These are phyloP conservation scores for Agrotis clavis DNA, from an alignment of 2,888 invertebrate species.

Conservation along the genomic window DNA sequence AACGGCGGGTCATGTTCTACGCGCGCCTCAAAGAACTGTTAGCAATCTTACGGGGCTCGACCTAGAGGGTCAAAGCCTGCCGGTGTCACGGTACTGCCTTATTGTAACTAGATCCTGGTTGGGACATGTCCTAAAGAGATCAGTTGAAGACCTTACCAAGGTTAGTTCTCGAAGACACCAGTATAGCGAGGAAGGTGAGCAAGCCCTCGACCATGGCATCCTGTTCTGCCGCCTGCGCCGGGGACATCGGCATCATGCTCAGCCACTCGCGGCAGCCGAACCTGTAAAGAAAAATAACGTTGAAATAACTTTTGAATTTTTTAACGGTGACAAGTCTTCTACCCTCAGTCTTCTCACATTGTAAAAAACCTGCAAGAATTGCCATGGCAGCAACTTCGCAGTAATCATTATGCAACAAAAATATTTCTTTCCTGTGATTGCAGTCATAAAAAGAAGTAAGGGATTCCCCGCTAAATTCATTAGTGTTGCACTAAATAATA, in stretches of 20 bases:
- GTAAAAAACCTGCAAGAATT: neutral
- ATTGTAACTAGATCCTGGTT: too few species aligned
- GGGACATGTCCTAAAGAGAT: neutral
- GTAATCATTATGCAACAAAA: neutral
- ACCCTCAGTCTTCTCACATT: neutral
- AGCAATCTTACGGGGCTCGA: too few species aligned
- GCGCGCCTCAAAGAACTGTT: too few species aligned
- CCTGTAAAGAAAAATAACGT: slow-evolving; percentile 80
- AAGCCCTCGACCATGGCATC: slow-evolving; percentile 98
- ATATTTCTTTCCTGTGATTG: too few species aligned
- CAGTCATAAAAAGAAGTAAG: too few species aligned
- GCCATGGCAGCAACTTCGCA: neutral
- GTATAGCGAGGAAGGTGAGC: slow-evolving; percentile 96
- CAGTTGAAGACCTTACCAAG: slow-evolving; percentile 90
- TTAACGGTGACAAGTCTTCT: neutral
- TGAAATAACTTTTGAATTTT: neutral
- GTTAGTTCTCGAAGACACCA: slow-evolving; percentile 97
- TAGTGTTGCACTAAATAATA: too few species aligned
- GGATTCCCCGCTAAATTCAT: too few species aligned
- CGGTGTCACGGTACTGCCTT: too few species aligned
- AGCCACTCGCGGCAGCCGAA: slow-evolving; percentile 97
- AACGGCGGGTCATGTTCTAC: too few species aligned
- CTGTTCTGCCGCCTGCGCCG: slow-evolving; percentile 95
- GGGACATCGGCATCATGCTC: slow-evolving; percentile 93
- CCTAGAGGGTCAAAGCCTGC: too few species aligned